Evolutionary conservation across 2,113 vertebrate genomes (phyloP), one percentile per base, ranked within the genome.

Genomic region (Pseudorhombus dupliciocellatus): DNA sequence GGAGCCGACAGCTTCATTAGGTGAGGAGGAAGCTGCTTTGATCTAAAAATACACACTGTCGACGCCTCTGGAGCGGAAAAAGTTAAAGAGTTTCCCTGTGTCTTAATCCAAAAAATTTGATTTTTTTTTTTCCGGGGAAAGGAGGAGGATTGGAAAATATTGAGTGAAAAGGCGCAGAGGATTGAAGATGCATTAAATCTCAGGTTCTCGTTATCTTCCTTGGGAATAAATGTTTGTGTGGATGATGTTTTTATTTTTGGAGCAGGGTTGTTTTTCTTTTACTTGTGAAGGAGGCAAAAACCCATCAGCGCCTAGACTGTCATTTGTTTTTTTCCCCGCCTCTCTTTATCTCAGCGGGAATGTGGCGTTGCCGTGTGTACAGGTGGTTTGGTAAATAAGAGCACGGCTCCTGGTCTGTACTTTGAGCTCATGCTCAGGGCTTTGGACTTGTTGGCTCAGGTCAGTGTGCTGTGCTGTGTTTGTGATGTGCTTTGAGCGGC

Each of bases 1-100:
- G 72, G 81, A 84, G 84, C 70, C 64, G 82, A 90, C 89, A 84
- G 82, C 84, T 92, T 91, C 91, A 92, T 93, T 93, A 90, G 81
- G 86, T 83, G 84, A 70, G 18, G 77, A 63, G 71, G 74, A 60
- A 21, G 81, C 52, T 52, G 77, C 89, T 93, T 92, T 92, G 85
- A 91, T 91, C 91, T 92, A 92, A 91, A 93, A 90, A 91, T 92
- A 90, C 51, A 72, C 66, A 64, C 57, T 66, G 70, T 81, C 77
- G 73, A 76, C 25, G 76, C 80, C 86, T 86, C 82, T 64, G 72
- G 78, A 89, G 81, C 76, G 66, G 64, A 84, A 84, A 84, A 87
- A 82, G 75, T 87, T 84, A 75, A 84, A 89, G 81, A 88, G 80
- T 85, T 88, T 83, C 50, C 81, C 62, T 70, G 31, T 80, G 66